Percentiles rank a stretch among this genome's conserved stretches.
Evolutionary conservation across 2,113 vertebrate genomes (phyloP).

Genomic region (Crotalus tigris): DNA sequence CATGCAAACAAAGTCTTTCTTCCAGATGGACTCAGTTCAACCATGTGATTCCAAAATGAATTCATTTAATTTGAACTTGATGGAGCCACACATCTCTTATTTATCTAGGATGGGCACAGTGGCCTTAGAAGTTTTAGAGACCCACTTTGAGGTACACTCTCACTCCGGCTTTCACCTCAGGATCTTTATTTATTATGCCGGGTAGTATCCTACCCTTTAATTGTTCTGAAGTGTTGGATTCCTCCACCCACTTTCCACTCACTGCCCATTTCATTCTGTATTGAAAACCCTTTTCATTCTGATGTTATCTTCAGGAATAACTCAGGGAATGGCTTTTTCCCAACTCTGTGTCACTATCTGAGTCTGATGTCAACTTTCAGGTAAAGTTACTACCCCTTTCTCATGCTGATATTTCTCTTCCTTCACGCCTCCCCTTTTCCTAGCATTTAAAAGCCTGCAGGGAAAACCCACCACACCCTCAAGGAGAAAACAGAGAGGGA

Average conservation of each 20-base stretch:
- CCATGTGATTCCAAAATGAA: neutral
- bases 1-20: neutral
- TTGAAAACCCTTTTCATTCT: neutral
- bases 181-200: neutral
- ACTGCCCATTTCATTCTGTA: neutral
- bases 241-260: neutral
- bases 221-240: neutral
- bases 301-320: neutral
- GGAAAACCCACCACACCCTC: neutral
- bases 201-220: neutral
- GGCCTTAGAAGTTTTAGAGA: neutral
- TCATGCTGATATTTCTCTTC: slow-evolving; percentile 32
- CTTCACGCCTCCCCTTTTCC: slow-evolving; percentile 40
- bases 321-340: neutral
- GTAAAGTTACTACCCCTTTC: neutral
- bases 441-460: neutral
- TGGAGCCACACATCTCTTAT: neutral
- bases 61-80: neutral
- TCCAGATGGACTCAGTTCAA: neutral
- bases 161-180: neutral
- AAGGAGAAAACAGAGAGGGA: neutral
- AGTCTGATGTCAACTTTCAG: slow-evolving; percentile 1
- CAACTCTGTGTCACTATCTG: neutral
- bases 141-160: neutral
- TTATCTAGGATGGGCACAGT: neutral